Evolutionary conservation across 2,888 invertebrate genomes (phyloP).

Genomic region (Athripsodes cinereus): DNA sequence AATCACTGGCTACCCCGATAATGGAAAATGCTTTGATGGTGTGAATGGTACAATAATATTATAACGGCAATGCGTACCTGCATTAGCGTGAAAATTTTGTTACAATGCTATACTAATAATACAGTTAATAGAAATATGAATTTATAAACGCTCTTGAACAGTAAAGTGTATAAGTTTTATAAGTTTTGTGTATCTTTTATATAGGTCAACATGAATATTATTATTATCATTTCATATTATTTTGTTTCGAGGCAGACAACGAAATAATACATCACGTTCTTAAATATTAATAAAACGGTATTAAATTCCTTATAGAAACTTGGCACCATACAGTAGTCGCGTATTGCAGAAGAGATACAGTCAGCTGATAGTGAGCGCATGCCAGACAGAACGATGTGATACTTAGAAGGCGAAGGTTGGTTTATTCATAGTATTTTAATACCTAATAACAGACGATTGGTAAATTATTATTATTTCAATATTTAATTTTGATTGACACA

Average conservation of each 20-base stretch:
- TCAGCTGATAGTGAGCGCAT: too few species aligned
- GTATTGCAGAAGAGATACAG: neutral
- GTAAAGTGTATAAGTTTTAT: neutral
- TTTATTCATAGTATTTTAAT: too few species aligned
- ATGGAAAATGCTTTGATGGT: neutral
- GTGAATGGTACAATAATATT: neutral
- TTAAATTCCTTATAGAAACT: neutral
- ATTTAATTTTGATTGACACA: too few species aligned
- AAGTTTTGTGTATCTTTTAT: neutral
- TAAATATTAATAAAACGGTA: neutral
- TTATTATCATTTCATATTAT: neutral
- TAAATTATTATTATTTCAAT: too few species aligned
- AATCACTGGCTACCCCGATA: too few species aligned
- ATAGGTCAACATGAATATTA: neutral
- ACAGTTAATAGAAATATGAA: neutral
- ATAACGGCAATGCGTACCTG: neutral
- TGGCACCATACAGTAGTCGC: neutral
- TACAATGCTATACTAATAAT: neutral
- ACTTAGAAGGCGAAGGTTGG: too few species aligned
- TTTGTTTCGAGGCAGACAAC: neutral
- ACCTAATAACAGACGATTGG: too few species aligned
- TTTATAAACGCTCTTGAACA: neutral
- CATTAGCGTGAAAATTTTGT: neutral
- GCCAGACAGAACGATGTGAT: too few species aligned
- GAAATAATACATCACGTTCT: neutral